A percentile compares a stretch with the other conserved stretches of the same genome.
Conservation (phyloP, 2,888 invertebrate genomes). For the Xanthorhoe spadicearia region DNA sequence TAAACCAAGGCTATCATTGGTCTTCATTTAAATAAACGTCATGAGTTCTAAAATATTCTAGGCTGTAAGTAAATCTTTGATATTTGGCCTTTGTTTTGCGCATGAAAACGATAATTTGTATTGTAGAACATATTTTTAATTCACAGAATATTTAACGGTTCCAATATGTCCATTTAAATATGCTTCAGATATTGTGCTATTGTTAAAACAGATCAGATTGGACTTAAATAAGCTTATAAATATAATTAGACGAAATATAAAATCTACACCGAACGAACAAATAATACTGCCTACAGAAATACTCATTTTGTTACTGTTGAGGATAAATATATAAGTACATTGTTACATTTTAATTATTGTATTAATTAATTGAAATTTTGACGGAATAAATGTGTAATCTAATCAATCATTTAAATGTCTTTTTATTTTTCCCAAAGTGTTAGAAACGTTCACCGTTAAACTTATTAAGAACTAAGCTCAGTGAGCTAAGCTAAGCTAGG, state of each 20-base stretch:
- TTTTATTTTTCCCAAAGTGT: slow-evolving; percentile 9
- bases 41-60: no score
- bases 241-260: background rate
- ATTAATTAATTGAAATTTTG: slow-evolving; percentile 47
- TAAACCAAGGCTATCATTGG: no score
- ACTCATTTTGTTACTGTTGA: slow-evolving; percentile 43
- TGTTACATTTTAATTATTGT: slow-evolving; percentile 50
- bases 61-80: no score
- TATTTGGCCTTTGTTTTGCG: no score
- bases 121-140: no score
- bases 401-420: slow-evolving; percentile 36
- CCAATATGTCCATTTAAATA: background rate
- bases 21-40: no score
- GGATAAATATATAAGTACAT: slow-evolving; percentile 32
- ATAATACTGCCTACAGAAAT: slow-evolving; percentile 36
- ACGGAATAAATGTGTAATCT: slow-evolving; percentile 59
- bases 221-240: background rate
- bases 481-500: no score
- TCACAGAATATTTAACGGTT: no score
- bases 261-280: slow-evolving; percentile 15
- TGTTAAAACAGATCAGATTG: background rate
- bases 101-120: no score
- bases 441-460: no score
- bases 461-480: no score
- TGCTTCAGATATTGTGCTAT: background rate